phyloP scores from a whole-genome alignment of 2,888 invertebrate species.

The Drymonia ruficornis region DNA sequence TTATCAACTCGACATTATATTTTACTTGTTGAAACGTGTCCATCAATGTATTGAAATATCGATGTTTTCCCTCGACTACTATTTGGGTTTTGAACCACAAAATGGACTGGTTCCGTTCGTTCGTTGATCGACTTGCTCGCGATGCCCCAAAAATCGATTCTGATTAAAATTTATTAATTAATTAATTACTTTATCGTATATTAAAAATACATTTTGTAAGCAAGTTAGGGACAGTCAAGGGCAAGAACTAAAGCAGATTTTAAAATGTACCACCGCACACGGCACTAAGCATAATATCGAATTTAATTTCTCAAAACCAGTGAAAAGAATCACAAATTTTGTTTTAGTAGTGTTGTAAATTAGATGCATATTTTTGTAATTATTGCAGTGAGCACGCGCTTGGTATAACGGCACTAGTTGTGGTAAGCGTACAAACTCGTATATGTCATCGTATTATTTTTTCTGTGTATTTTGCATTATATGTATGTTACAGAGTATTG shows the following conservation, averaged over 20 bases:
- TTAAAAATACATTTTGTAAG: background rate
- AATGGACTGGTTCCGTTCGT: background rate
- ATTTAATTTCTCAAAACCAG: conserved; percentile 29
- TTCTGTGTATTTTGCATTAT: conserved; percentile 62
- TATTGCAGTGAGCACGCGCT: conserved; percentile 41
- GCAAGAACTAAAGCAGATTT: background rate
- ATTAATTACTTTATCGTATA: background rate
- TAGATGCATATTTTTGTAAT: conserved; percentile 26
- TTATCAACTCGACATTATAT: background rate
- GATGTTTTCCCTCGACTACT: too few relatives aligned
- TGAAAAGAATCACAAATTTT: conserved; percentile 40
- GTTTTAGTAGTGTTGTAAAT: conserved; percentile 18
- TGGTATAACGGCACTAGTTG: conserved; percentile 35
- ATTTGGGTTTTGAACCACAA: too few relatives aligned
- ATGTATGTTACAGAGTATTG: conserved; percentile 78
- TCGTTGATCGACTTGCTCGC: too few relatives aligned
- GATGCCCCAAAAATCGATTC: background rate
- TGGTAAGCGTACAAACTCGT: conserved; percentile 50
- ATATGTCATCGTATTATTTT: conserved; percentile 47
- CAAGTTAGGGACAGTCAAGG: background rate
- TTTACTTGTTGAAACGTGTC: too few relatives aligned
- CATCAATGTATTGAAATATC: too few relatives aligned
- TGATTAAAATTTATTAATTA: background rate
- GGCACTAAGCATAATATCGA: conserved; percentile 36
- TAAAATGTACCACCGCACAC: conserved; percentile 9